Evolutionary conservation across 2,797 vertebrate genomes (phyloP).

Genomic region (Alcedo quadribrachys): DNA sequence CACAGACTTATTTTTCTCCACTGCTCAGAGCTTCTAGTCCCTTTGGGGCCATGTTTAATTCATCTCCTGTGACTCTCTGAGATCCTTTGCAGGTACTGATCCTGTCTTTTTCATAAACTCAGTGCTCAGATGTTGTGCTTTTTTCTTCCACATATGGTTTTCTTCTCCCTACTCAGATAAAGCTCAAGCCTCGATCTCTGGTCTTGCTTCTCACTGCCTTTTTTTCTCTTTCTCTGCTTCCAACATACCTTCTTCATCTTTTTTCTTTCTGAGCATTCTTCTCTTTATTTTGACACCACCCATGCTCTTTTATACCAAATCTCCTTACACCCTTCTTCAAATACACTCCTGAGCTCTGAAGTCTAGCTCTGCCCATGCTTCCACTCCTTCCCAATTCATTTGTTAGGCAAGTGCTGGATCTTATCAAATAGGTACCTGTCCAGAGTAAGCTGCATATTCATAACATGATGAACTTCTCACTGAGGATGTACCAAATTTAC

Average conservation of each 20-base stretch:
- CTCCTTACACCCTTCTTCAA: background rate
- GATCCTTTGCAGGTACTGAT: slow-evolving; percentile 19
- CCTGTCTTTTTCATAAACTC: background rate
- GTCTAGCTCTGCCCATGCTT: background rate
- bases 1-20: background rate
- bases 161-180: background rate
- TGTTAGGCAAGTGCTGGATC: background rate
- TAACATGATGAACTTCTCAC: background rate
- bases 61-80: background rate
- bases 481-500: background rate
- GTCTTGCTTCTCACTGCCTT: background rate
- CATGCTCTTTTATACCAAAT: background rate
- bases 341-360: background rate
- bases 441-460: background rate
- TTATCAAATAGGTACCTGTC: background rate
- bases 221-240: background rate
- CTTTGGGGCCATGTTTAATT: slow-evolving; percentile 25
- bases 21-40: background rate
- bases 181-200: background rate
- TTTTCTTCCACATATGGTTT: background rate
- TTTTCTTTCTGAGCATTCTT: background rate
- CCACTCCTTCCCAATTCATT: background rate
- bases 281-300: background rate
- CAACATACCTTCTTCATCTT: background rate
- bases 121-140: background rate